A percentile compares a stretch with the other conserved stretches of the same genome.
Evolutionary conservation across 2,888 invertebrate species (phyloP).

Genomic region (Phyllotreta striolata): DNA sequence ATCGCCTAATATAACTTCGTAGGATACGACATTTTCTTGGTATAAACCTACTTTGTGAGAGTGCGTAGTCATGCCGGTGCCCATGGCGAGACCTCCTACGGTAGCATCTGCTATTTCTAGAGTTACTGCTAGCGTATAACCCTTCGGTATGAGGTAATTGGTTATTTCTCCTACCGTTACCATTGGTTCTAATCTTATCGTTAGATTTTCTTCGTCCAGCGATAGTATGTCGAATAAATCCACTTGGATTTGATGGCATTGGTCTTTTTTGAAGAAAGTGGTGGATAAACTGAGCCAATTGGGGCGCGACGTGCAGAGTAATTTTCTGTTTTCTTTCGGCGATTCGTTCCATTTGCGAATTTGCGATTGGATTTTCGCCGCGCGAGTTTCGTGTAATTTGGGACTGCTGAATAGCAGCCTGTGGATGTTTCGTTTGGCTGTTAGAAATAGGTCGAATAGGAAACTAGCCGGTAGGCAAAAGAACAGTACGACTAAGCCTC

Average conservation of each 20-base stretch:
- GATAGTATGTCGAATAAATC: conserved; percentile 70
- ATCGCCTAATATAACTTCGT: conserved; percentile 72
- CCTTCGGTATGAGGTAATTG: conserved; percentile 68
- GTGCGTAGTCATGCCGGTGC: conserved; percentile 78
- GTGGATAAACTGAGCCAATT: conserved; percentile 76
- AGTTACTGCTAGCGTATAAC: conserved; percentile 73
- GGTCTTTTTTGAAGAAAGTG: conserved; percentile 71
- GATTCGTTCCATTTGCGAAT: conserved; percentile 66
- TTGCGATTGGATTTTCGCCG: conserved; percentile 63
- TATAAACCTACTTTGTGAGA: conserved; percentile 75
- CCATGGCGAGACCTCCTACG: conserved; percentile 73
- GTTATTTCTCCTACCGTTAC: conserved; percentile 73
- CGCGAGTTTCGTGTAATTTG: conserved; percentile 61
- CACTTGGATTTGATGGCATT: conserved; percentile 70
- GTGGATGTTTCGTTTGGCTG: conserved; percentile 58
- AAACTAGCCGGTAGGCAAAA: conserved; percentile 75
- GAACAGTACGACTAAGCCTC: conserved; percentile 69
- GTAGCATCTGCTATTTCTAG: conserved; percentile 75
- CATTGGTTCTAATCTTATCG: conserved; percentile 72
- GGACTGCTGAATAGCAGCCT: conserved; percentile 58
- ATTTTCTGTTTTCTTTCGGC: conserved; percentile 61
- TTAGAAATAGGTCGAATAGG: conserved; percentile 65
- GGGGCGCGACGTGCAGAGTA: conserved; percentile 72
- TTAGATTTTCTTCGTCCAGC: conserved; percentile 66
- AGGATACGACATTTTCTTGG: conserved; percentile 71